A percentile compares a stretch with the other conserved stretches of the same genome.
These are phyloP conservation scores for Distichodus sexfasciatus DNA, from an alignment of 2,797 vertebrate genomes.

Conservation along the genomic window DNA sequence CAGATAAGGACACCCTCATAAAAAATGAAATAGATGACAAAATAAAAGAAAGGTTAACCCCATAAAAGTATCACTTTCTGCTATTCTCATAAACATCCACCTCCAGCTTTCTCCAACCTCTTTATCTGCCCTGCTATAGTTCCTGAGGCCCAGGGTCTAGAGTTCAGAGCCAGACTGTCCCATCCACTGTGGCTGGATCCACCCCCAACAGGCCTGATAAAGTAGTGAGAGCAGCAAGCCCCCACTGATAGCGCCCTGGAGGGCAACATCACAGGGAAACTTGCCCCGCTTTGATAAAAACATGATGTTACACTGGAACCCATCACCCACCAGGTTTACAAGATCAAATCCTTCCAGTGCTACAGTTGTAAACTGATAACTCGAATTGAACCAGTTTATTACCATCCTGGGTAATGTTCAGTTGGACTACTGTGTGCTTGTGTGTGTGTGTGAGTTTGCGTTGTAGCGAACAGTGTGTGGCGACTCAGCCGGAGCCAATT, in stretches of 20 bases:
- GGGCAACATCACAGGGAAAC: slow-evolving; percentile 60
- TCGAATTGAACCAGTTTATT: not conserved
- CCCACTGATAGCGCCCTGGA: slow-evolving; percentile 27
- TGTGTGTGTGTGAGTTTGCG: not conserved
- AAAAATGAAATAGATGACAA: no score
- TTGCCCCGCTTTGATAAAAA: slow-evolving; percentile 59
- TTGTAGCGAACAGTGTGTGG: not conserved
- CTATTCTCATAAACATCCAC: not conserved
- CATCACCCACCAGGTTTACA: slow-evolving; percentile 40
- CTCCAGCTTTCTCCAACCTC: slow-evolving; percentile 20
- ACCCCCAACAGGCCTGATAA: slow-evolving; percentile 44
- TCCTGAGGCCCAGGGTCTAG: slow-evolving; percentile 16
- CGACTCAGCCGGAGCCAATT: slow-evolving; percentile 3
- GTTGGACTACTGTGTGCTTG: not conserved
- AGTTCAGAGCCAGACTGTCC: slow-evolving; percentile 43
- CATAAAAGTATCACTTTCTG: not conserved
- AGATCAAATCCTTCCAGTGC: not conserved
- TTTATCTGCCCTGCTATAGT: slow-evolving; percentile 41
- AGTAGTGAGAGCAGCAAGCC: not conserved
- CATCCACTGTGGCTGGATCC: slow-evolving; percentile 21
- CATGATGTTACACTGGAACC: slow-evolving; percentile 46
- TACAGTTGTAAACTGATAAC: not conserved
- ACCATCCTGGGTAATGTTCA: not conserved
- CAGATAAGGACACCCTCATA: no score
- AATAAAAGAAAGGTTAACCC: no score